phyloP scores from a whole-genome alignment of 2,113 vertebrate genomes.

The Turdus rufiventris region DNA sequence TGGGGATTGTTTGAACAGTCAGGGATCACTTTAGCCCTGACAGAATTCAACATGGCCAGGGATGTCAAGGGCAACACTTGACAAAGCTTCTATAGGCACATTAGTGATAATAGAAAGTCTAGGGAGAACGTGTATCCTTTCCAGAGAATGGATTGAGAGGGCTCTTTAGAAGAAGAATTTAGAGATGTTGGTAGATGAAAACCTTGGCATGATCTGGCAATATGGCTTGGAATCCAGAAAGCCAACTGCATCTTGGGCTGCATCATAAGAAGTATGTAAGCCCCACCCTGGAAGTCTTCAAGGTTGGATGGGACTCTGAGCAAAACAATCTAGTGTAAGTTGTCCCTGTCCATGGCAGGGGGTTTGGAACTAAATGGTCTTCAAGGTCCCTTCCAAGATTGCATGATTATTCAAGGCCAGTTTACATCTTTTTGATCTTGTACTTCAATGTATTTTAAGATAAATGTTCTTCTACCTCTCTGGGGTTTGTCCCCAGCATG shows the following conservation, averaged over 20 bases:
- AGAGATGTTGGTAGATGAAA: not conserved
- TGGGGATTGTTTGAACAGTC: not conserved
- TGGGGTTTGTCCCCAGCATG: not conserved
- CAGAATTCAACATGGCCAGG: not conserved
- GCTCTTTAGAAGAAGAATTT: not conserved
- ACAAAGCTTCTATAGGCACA: rapidly evolving
- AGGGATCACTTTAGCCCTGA: not conserved
- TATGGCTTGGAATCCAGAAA: not conserved
- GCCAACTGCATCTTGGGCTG: not conserved
- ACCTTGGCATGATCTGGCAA: not conserved
- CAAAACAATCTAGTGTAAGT: not conserved
- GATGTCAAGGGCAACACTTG: not conserved
- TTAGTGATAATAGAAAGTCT: not conserved
- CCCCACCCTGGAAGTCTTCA: not conserved
- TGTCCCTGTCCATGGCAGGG: not conserved
- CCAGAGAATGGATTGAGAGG: not conserved
- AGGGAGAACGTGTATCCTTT: not conserved
- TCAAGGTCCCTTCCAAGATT: not conserved
- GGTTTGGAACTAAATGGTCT: too few species aligned
- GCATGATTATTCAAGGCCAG: not conserved
- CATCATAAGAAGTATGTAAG: not conserved
- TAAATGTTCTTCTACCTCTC: not conserved
- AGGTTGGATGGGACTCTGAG: not conserved
- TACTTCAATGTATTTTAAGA: not conserved
- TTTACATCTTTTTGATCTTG: not conserved